These are phyloP conservation scores for Urocyon cinereoargenteus DNA, from an alignment of 2,797 vertebrate species.

Conservation along the genomic window DNA sequence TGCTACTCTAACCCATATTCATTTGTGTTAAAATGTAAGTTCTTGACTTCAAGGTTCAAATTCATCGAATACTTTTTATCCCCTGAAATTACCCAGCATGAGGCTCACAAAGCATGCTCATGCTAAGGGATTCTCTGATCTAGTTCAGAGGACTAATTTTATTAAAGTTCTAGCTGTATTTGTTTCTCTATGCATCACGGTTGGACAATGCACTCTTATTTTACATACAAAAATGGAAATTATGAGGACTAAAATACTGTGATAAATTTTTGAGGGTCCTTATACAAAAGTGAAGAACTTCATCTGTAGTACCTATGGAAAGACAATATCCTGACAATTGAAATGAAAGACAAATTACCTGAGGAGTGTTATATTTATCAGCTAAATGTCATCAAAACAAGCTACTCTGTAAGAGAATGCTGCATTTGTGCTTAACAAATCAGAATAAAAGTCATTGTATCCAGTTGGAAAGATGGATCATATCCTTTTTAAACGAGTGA, in stretches of 20 bases:
- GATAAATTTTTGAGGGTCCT: background rate
- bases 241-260: background rate
- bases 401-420: background rate
- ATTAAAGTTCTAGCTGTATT: background rate
- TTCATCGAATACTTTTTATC: background rate
- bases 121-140: background rate
- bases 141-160: background rate
- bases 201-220: background rate
- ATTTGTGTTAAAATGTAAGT: background rate
- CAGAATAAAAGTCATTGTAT: background rate
- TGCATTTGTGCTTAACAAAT: background rate
- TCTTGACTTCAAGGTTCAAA: conserved; percentile 10
- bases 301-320: background rate
- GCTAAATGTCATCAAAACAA: conserved; percentile 43
- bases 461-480: background rate
- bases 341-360: background rate
- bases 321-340: background rate
- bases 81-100: background rate
- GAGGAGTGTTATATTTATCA: background rate
- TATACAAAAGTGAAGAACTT: background rate
- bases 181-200: background rate
- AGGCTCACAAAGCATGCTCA: background rate
- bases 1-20: background rate
- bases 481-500: background rate
- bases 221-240: background rate